A percentile compares a stretch with the other conserved stretches of the same genome.
Evolutionary conservation across 2,113 vertebrate species (phyloP).

Genomic region (Leucopsar rothschildi): DNA sequence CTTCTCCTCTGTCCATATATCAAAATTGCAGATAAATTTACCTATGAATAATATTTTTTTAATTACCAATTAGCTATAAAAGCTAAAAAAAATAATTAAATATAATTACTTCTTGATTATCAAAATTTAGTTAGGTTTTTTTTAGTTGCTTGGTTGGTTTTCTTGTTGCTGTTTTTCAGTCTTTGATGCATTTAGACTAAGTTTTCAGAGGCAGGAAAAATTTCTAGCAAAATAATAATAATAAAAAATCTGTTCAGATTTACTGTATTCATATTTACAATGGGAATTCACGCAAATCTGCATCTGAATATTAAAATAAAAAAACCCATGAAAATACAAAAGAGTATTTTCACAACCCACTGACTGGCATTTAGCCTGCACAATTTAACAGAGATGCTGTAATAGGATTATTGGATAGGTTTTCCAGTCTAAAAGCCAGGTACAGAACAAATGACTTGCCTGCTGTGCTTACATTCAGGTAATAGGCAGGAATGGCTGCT

Average conservation of each 20-base stretch:
- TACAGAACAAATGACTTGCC: neutral
- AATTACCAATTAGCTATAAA: neutral
- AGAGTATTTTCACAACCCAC: neutral
- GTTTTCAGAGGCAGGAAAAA: neutral
- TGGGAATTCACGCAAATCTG: neutral
- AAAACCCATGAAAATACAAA: neutral
- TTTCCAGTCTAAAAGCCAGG: neutral
- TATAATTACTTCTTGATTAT: neutral
- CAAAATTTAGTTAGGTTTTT: neutral
- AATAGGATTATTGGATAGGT: neutral
- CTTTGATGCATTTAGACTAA: neutral
- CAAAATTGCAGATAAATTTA: neutral
- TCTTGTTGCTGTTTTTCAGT: neutral
- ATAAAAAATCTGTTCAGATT: neutral
- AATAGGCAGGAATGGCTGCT: slow-evolving; percentile 1
- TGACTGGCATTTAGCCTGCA: neutral
- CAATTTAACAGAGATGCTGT: neutral
- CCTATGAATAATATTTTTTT: neutral
- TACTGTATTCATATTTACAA: neutral
- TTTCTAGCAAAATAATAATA: neutral
- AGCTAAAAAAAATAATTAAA: neutral
- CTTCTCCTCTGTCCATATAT: neutral
- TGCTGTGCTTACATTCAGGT: slow-evolving; percentile 25
- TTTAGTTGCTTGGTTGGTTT: neutral
- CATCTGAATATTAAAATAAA: neutral